Evolutionary conservation across 2,113 vertebrate species (phyloP), one percentile per base, ranked within the genome.

Genomic region (Cepphus grylle): DNA sequence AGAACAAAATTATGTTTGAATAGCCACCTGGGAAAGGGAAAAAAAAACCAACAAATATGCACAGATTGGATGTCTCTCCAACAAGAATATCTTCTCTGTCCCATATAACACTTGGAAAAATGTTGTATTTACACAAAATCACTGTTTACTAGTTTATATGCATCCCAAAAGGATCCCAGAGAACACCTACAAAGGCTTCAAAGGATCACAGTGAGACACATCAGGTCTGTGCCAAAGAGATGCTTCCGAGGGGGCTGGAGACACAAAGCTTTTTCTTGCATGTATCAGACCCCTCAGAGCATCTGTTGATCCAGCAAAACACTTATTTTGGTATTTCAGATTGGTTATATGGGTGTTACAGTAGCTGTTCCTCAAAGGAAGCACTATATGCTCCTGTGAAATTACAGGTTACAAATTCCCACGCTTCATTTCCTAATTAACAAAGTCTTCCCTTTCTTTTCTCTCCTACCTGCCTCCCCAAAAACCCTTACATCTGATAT

Each of bases 131-230:
- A 62, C 47, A 61, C 22, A 43, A 67, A 74, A 95, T 30, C 84
- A 67, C 21, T 53, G 25, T 74, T 72, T 90, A 77, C 65, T 81
- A 38, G 29, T 92, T 96, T 70, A 76, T 88, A 78, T 70, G 63
- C 66, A 80, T 84, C 96, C 86, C 73, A 63, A 53, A 94, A 94
- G 94, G 49, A 87, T 88, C 32, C 14, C 42, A 61, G 61, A 66
- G 59, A 92, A 94, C 26, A 89, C 43, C 52, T 82, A 84, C 27
- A 72, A 83, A 85, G 69, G 43, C 93, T 96, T 94, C 92, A 95
- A 93, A 96, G 71, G 58, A 88, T 90, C 67, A 45, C 0, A 84
- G 58, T 11, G 43, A 89, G 55, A 71, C 77, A 86, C 34, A 72
- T 82, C 62, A 74, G 21, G 66, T 62, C 15, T 43, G 38, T 34